Base-by-base conservation (phyloP, 1,140 invertebrate genomes). In the Pseudomyrmex flavicornis region DNA sequence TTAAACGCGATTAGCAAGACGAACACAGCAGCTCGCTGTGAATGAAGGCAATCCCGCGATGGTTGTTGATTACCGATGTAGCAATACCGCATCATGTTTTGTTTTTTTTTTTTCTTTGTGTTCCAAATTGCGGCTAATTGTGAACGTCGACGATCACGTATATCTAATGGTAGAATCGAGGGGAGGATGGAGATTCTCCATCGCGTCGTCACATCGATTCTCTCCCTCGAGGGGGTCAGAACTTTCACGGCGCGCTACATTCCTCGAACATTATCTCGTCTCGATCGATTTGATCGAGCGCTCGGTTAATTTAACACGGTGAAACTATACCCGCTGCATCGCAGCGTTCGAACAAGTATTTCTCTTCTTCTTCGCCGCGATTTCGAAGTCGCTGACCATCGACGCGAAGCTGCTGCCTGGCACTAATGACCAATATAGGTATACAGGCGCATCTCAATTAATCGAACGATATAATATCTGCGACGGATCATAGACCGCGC, bases 271-370 rank as follows among this genome's bases (percentile, higher is more conserved):
- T 92, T 91, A 92, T 92, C 91, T 88, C 82, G 90, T 90, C 90
- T 91, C 91, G 89, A 92, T 92, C 91, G 89, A 91, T 92, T 93
- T 92, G 89, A 88, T 91, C 68, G 83, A 35, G 84, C 80, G 79
- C 90, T 92, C 89, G 89, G 90, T 90, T 91, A 91, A 92, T 92
- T 93, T 91, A 92, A 93, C 91, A 90, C 89, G 90, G 91, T 92
- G 92, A 92, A 93, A 93, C 89, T 91, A 35, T 35, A 83, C 52
- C 72, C 63, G 68, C 58, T 76, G 54, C 70, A 89, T 48, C 35
- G 26, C 26, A 17, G 17, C 26, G 35, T 35, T 35, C 35, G 35
- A 7, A 26, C 61, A n/a, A n/a, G 50, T 46, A 44, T 79, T 65
- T 26, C 74, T 79, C 58, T 66, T 68, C 52, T 35, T 35, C 26